phyloP scores from a whole-genome alignment of 1,140 invertebrate species.

The Aphelinus atriplicis region DNA sequence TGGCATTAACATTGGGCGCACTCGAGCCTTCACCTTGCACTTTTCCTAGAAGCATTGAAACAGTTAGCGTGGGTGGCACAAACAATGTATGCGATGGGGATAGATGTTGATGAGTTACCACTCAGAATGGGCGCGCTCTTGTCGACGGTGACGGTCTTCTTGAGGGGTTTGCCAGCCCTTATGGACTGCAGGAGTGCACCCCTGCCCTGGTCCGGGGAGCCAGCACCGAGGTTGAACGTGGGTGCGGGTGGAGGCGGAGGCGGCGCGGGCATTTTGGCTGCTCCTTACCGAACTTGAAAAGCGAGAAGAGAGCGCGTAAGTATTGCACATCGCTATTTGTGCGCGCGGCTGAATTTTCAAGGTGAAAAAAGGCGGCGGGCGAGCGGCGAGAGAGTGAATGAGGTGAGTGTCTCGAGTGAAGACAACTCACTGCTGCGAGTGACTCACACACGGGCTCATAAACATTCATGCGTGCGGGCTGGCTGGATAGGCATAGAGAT shows the following conservation, averaged over 20 bases:
- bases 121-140: conserved; percentile 83
- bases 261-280: conserved; percentile 68
- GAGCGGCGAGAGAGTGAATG: not conserved
- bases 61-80: not conserved
- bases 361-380: not conserved
- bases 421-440: conserved; percentile 4
- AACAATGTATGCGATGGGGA: conserved; percentile 6
- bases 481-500: no score
- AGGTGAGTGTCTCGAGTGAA: not conserved
- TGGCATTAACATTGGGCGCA: conserved; percentile 51
- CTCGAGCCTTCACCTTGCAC: conserved; percentile 57
- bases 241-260: conserved; percentile 70
- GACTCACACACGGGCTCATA: conserved; percentile 24
- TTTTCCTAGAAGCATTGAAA: conserved; percentile 54
- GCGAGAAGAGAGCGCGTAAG: not conserved
- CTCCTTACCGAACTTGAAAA: conserved; percentile 18
- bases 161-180: conserved; percentile 81
- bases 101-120: conserved; percentile 59
- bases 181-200: conserved; percentile 82
- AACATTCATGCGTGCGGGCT: conserved; percentile 3
- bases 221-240: conserved; percentile 60
- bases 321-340: not conserved
- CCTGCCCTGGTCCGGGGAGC: conserved; percentile 70
- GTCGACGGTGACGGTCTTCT: conserved; percentile 89
- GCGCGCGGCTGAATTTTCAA: conserved; percentile 11